Base-by-base conservation (phyloP, 2,888 invertebrate genomes). In the Nowickia ferox region DNA sequence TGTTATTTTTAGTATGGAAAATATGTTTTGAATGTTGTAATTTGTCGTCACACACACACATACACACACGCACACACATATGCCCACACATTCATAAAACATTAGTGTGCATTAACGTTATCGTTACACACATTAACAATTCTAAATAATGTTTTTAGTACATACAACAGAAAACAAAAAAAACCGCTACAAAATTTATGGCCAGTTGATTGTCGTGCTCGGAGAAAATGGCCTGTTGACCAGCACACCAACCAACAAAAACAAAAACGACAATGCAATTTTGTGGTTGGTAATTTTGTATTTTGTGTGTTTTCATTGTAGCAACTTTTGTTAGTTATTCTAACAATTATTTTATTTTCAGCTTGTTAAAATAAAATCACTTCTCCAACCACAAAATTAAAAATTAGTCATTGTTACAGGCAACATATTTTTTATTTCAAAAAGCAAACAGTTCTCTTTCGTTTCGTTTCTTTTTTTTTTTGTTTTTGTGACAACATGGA, bases 351-450 rank as follows among this genome's bases (percentile, higher is more conserved):
- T 79, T 44, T 66, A 71, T 79, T 71, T 53, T 79, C 66, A 77
- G 75, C 78, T 79, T 83, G 86, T 86, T 86, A 71, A 78, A 79
- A 80, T 79, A 68, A 77, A 81, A 77, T 72, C 82, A 51, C 38
- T 72, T 8, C 75, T 17, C 55, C 30, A 51, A 53, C 81, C 74
- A 61, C 53, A 55, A 57, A 61, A 63, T 66, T 65, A 61, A 72
- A 85, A 85, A 85, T 85, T 82, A 82, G 75, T 83, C 86, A 77
- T 83, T 83, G 72, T 83, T 76, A 80, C 86, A 79, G 66, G 30
- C 48, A 86, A 86, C 86, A 86, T 85, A 85, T 83, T 83, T 85
- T 85, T 84, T 68, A 53, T 11, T 40, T 68, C 68, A 46, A 46
- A 59, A 48, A 13, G 15, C 30, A 53, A 40, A 66, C 19, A 19